A percentile compares a stretch with the other conserved stretches of the same genome.
Conservation (phyloP, 2,797 vertebrate genomes). For the Coregonus sp. region DNA sequence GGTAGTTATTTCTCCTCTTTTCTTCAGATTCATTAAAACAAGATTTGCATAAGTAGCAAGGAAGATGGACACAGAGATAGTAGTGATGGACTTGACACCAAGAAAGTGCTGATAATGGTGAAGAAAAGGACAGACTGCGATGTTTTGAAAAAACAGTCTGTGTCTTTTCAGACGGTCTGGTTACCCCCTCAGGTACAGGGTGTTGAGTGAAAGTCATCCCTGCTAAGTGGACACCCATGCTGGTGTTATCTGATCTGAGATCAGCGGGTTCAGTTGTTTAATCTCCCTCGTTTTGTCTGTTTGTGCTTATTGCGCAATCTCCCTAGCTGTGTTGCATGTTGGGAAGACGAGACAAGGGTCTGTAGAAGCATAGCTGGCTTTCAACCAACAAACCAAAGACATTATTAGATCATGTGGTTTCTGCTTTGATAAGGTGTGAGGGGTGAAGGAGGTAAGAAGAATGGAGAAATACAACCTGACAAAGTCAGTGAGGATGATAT, state of each 20-base stretch:
- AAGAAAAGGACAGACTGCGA: constrained; percentile 1
- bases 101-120: too few species aligned
- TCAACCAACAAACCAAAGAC: constrained; percentile 19
- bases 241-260: neutral
- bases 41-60: neutral
- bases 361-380: constrained; percentile 19
- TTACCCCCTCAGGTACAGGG: constrained; percentile 24
- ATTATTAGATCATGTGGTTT: neutral
- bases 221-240: constrained; percentile 30
- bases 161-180: constrained; percentile 16
- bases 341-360: constrained; percentile 16
- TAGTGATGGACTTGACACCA: neutral
- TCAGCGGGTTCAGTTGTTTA: constrained; percentile 7
- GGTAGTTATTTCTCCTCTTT: neutral
- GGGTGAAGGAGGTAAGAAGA: neutral
- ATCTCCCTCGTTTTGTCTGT: constrained; percentile 18
- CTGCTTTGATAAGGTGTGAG: neutral
- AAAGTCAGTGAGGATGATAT: neutral
- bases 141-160: neutral
- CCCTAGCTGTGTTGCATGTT: constrained; percentile 41
- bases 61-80: constrained; percentile 16
- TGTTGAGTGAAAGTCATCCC: constrained; percentile 49
- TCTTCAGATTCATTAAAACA: neutral
- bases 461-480: too few species aligned
- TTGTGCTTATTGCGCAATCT: neutral